A percentile compares a stretch with the other conserved stretches of the same genome.
phyloP scores from a whole-genome alignment of 1,140 invertebrate species.

The Drosophila azteca region DNA sequence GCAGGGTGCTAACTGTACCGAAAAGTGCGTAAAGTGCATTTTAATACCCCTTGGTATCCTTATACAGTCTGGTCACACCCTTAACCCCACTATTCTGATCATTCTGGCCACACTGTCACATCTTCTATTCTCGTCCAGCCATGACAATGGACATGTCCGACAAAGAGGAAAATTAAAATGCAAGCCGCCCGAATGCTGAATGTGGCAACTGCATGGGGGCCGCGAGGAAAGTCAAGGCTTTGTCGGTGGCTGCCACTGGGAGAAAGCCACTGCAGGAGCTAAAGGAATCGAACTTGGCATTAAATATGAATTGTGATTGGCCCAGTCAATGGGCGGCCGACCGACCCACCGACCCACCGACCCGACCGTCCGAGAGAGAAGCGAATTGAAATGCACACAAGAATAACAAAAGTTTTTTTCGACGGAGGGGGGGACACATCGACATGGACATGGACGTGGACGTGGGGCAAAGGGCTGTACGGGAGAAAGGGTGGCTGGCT shows the following conservation, averaged over 20 bases:
- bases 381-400: slow-evolving; percentile 53
- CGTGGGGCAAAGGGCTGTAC: slow-evolving; percentile 20
- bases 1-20: background rate
- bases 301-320: slow-evolving; percentile 55
- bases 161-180: slow-evolving; percentile 37
- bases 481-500: background rate
- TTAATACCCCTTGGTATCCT: no score
- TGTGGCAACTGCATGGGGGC: slow-evolving; percentile 12
- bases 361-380: slow-evolving; percentile 18
- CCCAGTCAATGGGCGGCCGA: background rate
- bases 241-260: slow-evolving; percentile 14
- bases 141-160: background rate
- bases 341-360: no score
- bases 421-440: slow-evolving; percentile 12
- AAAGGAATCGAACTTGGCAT: slow-evolving; percentile 47
- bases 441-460: slow-evolving; percentile 18
- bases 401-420: slow-evolving; percentile 49
- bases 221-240: slow-evolving; percentile 26
- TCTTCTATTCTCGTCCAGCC: no score
- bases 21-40: no score
- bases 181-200: slow-evolving; percentile 24
- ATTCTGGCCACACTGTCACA: slow-evolving; percentile 21
- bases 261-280: slow-evolving; percentile 40
- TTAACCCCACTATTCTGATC: background rate
- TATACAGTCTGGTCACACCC: no score